These are phyloP conservation scores for Latheticus oryzae DNA, from an alignment of 2,888 invertebrate genomes.

Conservation along the genomic window DNA sequence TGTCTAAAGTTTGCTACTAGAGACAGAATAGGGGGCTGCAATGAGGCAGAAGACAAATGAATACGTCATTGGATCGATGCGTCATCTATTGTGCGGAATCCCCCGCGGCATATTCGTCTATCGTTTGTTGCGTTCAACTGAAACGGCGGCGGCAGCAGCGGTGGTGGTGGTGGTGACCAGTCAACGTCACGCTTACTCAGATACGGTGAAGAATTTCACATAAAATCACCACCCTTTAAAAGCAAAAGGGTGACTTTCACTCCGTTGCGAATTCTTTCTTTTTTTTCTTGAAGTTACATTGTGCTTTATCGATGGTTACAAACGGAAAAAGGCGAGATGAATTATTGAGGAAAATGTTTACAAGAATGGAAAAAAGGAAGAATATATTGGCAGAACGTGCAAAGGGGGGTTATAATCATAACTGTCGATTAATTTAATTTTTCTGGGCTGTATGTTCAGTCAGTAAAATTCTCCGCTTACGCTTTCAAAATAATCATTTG, in stretches of 20 bases:
- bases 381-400: no score
- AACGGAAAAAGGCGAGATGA: no score
- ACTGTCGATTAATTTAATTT: no score
- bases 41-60: constrained; percentile 62
- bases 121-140: constrained; percentile 48
- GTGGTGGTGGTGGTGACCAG: no score
- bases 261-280: background rate
- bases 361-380: no score
- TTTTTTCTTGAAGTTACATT: no score
- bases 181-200: constrained; percentile 23
- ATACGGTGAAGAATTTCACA: constrained; percentile 18
- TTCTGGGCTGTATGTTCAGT: no score
- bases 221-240: constrained; percentile 12
- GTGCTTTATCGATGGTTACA: no score
- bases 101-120: constrained; percentile 55
- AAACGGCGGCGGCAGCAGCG: constrained; percentile 23
- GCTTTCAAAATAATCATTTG: constrained; percentile 26
- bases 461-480: background rate
- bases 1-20: constrained; percentile 5
- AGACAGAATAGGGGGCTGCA: constrained; percentile 41
- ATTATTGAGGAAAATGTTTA: no score
- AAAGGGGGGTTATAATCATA: no score
- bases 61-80: constrained; percentile 62
- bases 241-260: constrained; percentile 12
- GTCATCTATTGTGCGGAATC: constrained; percentile 61